Base-by-base conservation (phyloP, 2,888 invertebrate genomes). In the Tortricodes alternella region DNA sequence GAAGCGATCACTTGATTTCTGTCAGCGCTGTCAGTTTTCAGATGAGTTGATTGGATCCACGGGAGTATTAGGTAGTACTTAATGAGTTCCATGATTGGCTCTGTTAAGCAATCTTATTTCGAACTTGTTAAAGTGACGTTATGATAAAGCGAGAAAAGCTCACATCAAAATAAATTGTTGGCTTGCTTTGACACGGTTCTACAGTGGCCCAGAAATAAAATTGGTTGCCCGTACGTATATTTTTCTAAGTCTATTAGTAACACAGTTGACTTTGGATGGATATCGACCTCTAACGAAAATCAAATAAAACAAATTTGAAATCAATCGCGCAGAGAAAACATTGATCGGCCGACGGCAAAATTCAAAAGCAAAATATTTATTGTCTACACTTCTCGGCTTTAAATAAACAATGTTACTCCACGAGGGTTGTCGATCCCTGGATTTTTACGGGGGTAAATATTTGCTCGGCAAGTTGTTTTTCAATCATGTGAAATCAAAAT, bases 351-450 rank as follows among this genome's bases (percentile, higher is more conserved):
- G 67, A 62, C 59, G 60, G 70, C 53, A 64, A 66, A 73, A 72
- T 80, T 83, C 77, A 77, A 78, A 79, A 78, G 78, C 72, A 76
- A 78, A 83, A 84, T 81, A 81, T 84, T 83, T 83, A 83, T 80
- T 80, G 78, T 78, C 70, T 68, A 59, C 63, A 64, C 67, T 69
- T 70, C 67, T 66, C 67, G 64, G 67, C 68, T 73, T 67, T 70
- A 71, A 76, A 74, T 74, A 81, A 80, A 80, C 64, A 78, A 52
- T 44, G 53, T 39, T 51, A 15, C 27, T 18, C 41, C 16, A 39
- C 21, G 23, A 23, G 35, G 41, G 48, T 43, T 49, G 27, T 27
- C 55, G 48, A 55, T 49, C 27, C 19, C 39, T 55, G 53, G 29
- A 46, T 37, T 46, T 27, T 39, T 41, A 32, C 38, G 7, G 43